Evolutionary conservation across 2,888 invertebrate genomes (phyloP), one percentile per base, ranked within the genome.

Genomic region (Caradrina clavipalpis): DNA sequence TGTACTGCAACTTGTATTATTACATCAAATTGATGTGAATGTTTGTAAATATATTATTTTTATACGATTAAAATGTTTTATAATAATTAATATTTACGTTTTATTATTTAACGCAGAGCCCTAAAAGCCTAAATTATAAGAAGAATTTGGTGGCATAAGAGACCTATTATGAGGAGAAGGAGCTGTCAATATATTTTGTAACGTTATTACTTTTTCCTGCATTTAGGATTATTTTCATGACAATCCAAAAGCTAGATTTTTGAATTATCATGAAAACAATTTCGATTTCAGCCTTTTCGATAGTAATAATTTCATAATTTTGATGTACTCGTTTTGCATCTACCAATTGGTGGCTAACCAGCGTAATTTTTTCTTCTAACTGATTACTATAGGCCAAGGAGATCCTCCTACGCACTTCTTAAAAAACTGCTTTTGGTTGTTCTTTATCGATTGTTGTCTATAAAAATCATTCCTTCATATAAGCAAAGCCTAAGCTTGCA

Each of bases 31-130:
- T 96, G 95, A 95, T 96, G 95, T 94, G 87, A 91, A 88, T 90
- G 87, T 92, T 92, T 95, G 96, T 96, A 95, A 95, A 96, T 96
- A 95, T 91, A 89, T 92, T 94, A 93, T 94, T 93, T 93, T 96
- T 93, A 89, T 94, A 93, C 86, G 81, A 92, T 90, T 92, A 91
- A 90, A 92, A 91, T 91, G 89, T 93, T 91, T 90, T 89, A 86
- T 88, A 90, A 88, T 87, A 86, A 90, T 90, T 85, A 86, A 73
- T 51, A 58, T 69, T 39, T 59, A 62, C 66, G 61, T 81, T 80
- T 83, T 74, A 73, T 76, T 84, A 8, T 35, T 49, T 50, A 51
- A 19, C 3, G 35, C 17, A 4, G 3, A 71, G 39, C 7, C 31
- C 0, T 8, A n/a, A n/a, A 11, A 19, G 11, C 1, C 7, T 8